Conservation (phyloP, 1,140 invertebrate species). For the Drosophila virilis region DNA sequence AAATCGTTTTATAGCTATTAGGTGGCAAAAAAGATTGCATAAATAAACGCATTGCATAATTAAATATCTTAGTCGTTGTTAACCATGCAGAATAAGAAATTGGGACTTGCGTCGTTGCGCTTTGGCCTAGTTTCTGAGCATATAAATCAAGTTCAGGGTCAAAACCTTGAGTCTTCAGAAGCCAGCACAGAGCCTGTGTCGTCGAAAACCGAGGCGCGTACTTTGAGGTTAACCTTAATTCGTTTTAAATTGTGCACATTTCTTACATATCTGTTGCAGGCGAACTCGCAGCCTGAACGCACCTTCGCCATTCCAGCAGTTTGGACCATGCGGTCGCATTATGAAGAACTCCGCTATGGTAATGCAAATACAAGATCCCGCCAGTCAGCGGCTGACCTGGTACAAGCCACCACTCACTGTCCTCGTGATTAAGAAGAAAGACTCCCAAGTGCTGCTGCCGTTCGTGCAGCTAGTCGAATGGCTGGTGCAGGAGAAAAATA, state of each 20-base stretch:
- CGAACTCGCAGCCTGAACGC: constrained; percentile 96
- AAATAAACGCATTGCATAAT: not conserved
- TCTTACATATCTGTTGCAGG: constrained; percentile 87
- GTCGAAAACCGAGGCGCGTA: constrained; percentile 44
- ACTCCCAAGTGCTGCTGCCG: constrained; percentile 93
- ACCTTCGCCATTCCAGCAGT: constrained; percentile 95
- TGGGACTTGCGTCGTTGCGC: constrained; percentile 42
- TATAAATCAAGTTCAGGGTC: constrained; percentile 23
- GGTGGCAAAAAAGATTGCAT: constrained; percentile 30
- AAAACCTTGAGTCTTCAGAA: not conserved
- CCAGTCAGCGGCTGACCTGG: constrained; percentile 97
- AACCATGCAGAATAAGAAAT: constrained; percentile 63
- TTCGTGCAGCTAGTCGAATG: constrained; percentile 96
- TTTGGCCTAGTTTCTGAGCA: constrained; percentile 15
- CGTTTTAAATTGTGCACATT: not conserved
- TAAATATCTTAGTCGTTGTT: not conserved
- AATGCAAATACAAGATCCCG: constrained; percentile 98
- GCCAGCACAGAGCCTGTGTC: constrained; percentile 23
- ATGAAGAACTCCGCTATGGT: constrained; percentile 98
- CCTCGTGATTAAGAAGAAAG: constrained; percentile 98
- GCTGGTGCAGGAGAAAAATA: constrained; percentile 96
- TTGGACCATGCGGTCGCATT: constrained; percentile 97
- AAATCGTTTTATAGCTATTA: not conserved
- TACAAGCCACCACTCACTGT: constrained; percentile 97
- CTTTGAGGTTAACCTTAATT: constrained; percentile 45